Base-by-base conservation (phyloP, 2,113 vertebrate genomes). In the Tetraodon nigroviridis region DNA sequence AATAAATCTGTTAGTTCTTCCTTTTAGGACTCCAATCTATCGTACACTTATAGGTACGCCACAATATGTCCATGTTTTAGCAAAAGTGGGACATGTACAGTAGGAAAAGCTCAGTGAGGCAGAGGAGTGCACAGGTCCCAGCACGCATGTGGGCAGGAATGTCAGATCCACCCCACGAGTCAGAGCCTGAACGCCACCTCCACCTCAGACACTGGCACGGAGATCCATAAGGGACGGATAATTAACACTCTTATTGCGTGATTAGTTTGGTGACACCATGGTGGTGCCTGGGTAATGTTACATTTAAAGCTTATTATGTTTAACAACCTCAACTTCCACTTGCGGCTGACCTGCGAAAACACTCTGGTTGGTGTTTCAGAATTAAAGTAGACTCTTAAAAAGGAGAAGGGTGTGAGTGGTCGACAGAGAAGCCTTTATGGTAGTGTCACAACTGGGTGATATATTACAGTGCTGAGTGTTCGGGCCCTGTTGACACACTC, bases 131-230 rank as follows among this genome's bases (percentile, higher is more conserved):
- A 74, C 67, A 64, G 57, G 62, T 73, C 64, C 67, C 58, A 11
- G 45, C 66, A 67, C 67, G 67, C 64, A 75, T 73, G 73, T 62
- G 70, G 63, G 69, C 52, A 70, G 56, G 46, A 73, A 72, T 75
- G 70, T 65, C 51, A 64, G 58, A 64, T 78, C 69, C 40, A 75
- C 55, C 58, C 71, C 57, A 71, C 78, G 80, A 85, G 64, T 88
- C 80, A 85, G 72, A 71, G 72, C 69, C 64, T 71, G 65, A 79
- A 72, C 74, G 79, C 78, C 61, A 72, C 77, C 79, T 78, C 74
- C 70, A 66, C 78, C 55, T 47, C 45, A 41, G 62, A 59, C 66
- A 61, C 59, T 72, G 79, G 55, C 21, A n/a, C 62, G 60, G 51
- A 72, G 67, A 61, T 64, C 64, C 54, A 73, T 65, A 76, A 79